Base-by-base conservation (phyloP, 2,888 invertebrate species). In the Cephus pygmeus region DNA sequence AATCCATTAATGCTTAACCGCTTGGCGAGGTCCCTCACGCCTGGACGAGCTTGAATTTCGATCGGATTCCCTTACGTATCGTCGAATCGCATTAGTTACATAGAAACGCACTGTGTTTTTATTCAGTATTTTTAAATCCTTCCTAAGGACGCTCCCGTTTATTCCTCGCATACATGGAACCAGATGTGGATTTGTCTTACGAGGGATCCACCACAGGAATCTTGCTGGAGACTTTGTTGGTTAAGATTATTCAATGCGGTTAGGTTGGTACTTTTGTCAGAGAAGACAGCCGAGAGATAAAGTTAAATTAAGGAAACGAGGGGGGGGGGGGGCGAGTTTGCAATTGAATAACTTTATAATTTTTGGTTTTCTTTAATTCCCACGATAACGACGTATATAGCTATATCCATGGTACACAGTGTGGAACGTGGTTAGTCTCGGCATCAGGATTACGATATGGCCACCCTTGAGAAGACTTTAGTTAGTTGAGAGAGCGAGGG, bases 1-100 rank as follows among this genome's bases (percentile, higher is more conserved):
- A 89, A 89, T 87, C 89, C 89, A 89, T 90, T 90, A 89, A 88
- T 87, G 88, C 87, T 89, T 85, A 88, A 87, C 87, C 87, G 85
- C 86, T 81, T 84, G 85, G 80, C 81, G 83, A 86, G 83, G 84
- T 81, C 82, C 83, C 75, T 77, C 80, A 76, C 81, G 76, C 74
- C 76, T 75, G 78, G 77, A 76, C 77, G 75, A 78, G 68, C 75
- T 69, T 73, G 56, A 73, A 75, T 69, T 78, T 76, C 75, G 78
- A 75, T 78, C 78, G 75, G 71, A 78, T 78, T 75, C 75, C 75
- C 71, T 71, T 71, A 71, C 71, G 71, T 71, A 33, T 31, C 71
- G 71, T 34, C 71, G 36, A 34, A 73, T 35, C 56, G 56, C 56
- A 56, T 56, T 56, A 23, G 56, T 56, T 56, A 56, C 56, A 56